These are phyloP conservation scores for Drosophila anomalipes DNA, from an alignment of 2,888 invertebrate genomes.

Conservation along the genomic window DNA sequence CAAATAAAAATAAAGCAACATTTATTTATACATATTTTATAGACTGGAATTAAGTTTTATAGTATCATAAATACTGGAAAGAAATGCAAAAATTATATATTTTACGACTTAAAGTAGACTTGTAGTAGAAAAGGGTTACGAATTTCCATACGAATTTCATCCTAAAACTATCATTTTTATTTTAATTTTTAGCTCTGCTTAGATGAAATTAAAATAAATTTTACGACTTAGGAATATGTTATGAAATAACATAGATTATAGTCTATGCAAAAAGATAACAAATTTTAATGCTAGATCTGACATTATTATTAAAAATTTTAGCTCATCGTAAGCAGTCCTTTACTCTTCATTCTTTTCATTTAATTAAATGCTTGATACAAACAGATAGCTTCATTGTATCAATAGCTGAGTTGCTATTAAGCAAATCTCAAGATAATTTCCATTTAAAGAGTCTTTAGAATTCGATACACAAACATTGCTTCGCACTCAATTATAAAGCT, in stretches of 20 bases:
- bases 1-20: background rate
- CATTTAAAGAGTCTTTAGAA: slow-evolving; percentile 34
- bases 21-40: background rate
- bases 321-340: too few relatives aligned
- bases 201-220: too few relatives aligned
- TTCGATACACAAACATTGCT: slow-evolving; percentile 11
- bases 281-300: too few relatives aligned
- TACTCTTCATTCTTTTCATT: background rate
- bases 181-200: too few relatives aligned
- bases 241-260: too few relatives aligned
- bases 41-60: background rate
- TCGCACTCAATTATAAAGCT: slow-evolving; percentile 68
- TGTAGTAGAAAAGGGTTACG: too few relatives aligned
- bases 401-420: background rate
- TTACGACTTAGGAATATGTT: too few relatives aligned
- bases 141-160: background rate
- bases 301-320: too few relatives aligned
- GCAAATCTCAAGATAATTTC: background rate
- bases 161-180: background rate
- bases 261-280: too few relatives aligned
- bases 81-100: background rate
- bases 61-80: background rate
- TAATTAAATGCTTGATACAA: background rate
- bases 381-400: background rate
- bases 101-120: background rate